These are phyloP conservation scores for Apistogramma diplotaenia DNA, from an alignment of 2,113 vertebrate species.

Conservation along the genomic window DNA sequence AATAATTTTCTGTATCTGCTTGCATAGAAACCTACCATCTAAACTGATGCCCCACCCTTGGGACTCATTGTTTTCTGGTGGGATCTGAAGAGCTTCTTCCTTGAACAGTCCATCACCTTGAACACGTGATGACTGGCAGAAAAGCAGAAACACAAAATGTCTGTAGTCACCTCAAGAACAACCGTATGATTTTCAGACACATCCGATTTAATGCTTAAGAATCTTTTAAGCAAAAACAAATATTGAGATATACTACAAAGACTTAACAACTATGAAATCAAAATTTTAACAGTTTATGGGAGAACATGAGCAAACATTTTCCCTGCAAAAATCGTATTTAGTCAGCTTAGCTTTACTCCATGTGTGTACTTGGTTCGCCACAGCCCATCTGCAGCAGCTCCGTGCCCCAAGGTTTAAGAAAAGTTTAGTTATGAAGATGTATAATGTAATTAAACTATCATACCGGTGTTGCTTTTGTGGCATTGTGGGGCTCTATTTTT, in stretches of 20 bases:
- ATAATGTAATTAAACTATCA: neutral
- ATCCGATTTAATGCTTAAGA: neutral
- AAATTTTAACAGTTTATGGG: neutral
- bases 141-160: neutral
- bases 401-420: neutral
- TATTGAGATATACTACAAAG: neutral
- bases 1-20: neutral
- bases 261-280: no score
- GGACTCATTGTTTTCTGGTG: conserved; percentile 30
- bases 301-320: neutral
- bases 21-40: conserved; percentile 60
- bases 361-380: neutral
- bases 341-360: neutral
- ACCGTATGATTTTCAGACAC: neutral
- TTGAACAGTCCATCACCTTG: conserved; percentile 63
- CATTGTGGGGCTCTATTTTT: neutral
- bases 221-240: neutral
- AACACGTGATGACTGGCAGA: conserved; percentile 32
- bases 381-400: neutral
- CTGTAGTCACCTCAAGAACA: neutral
- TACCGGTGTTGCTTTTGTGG: conserved; percentile 24
- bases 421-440: neutral
- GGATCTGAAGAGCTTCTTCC: conserved; percentile 58
- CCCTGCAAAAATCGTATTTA: rapidly evolving
- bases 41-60: conserved; percentile 61